These are phyloP conservation scores for Stichopus horrens DNA, from an alignment of 53 echinoderm and acorn worm genomes.

Conservation along the genomic window DNA sequence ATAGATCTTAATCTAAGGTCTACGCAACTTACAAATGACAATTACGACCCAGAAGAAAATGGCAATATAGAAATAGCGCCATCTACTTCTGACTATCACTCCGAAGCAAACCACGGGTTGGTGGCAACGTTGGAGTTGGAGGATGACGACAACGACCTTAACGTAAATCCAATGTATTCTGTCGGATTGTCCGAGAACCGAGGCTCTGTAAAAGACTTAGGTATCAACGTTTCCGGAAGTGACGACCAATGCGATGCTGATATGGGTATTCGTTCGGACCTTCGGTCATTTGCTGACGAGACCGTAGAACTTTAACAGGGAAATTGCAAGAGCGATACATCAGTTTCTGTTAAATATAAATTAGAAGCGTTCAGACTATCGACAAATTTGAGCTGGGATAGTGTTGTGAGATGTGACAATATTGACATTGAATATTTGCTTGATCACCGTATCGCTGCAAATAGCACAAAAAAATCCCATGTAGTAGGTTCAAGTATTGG, in stretches of 20 bases:
- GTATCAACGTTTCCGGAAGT: conserved; percentile 32
- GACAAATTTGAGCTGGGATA: too few relatives aligned
- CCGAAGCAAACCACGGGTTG: background rate
- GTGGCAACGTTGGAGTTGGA: conserved; percentile 4
- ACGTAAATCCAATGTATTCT: conserved; percentile 39
- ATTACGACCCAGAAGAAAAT: conserved; percentile 16
- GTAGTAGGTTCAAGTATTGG: too few relatives aligned
- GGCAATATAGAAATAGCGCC: conserved; percentile 27
- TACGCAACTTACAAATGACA: conserved; percentile 18
- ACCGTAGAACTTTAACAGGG: conserved; percentile 11
- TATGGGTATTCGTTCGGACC: conserved; percentile 24
- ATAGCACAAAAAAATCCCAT: too few relatives aligned
- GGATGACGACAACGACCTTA: conserved; percentile 38
- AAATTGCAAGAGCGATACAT: too few relatives aligned
- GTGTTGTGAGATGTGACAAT: too few relatives aligned
- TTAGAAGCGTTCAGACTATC: too few relatives aligned
- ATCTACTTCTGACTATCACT: conserved; percentile 42
- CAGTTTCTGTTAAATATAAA: too few relatives aligned
- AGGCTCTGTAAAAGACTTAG: conserved; percentile 18
- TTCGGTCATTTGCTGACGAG: conserved; percentile 19
- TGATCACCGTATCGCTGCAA: too few relatives aligned
- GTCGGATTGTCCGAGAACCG: background rate
- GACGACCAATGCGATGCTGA: conserved; percentile 15
- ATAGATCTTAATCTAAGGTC: conserved; percentile 5
- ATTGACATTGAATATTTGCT: too few relatives aligned